Evolutionary conservation across 2,113 vertebrate genomes (phyloP), one percentile per base, ranked within the genome.

Genomic region (Collichthys lucidus): DNA sequence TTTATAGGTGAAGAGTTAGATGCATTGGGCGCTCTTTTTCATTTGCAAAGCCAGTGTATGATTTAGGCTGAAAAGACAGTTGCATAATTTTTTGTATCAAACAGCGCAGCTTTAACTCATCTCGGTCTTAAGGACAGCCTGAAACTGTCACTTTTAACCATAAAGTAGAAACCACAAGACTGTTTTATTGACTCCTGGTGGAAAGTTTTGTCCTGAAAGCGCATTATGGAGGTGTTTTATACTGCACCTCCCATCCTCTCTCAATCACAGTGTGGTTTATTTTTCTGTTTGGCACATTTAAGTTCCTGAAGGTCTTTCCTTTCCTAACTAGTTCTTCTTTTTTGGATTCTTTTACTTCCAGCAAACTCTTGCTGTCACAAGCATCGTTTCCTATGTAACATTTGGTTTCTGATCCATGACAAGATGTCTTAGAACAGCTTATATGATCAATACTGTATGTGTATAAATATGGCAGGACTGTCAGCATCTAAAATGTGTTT

Each of bases 91-190:
- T 67, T 35, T 1, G 64, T 75, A 79, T 59, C 9, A 70, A 72
- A 67, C 60, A 29, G 26, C 19, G 22, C 19, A 56, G 60, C 8
- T 76, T 73, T 67, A 76, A 72, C 60, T 84, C 68, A 65, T 57
- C 19, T 60, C 47, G 47, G 62, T 52, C 15, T 50, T 56, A 79
- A 62, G 44, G 26, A 77, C 53, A 55, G 22, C 2, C 15, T 19
- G 19, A 15, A 60, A 66, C 17, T 40, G n/a, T 20, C 55, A 64
- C 69, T 22, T 57, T 10, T 7, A 82, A 19, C 29, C 20, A 1
- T 69, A 35, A 44, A 59, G 26, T 29, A 42, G 14, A 73, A 59
- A 46, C 71, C 35, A 63, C 40, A 42, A 35, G 26, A 56, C 56
- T 20, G 11, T 57, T 61, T 19, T 61, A 76, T 76, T 53, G 8